Conservation (phyloP, 2,113 vertebrate genomes). For the Plotosus lineatus region DNA sequence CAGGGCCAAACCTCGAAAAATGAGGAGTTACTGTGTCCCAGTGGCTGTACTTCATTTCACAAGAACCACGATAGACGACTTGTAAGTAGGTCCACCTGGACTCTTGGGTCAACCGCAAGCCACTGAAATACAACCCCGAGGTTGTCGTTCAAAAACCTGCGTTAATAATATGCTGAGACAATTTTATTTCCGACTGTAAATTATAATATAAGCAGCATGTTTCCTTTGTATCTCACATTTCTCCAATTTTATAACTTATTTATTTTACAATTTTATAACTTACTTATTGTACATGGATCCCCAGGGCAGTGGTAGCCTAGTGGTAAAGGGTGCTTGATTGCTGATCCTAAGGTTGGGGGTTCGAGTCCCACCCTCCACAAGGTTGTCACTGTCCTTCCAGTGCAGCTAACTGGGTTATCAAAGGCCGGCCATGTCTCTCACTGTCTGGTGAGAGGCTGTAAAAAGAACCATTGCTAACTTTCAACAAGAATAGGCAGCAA, state of each 20-base stretch:
- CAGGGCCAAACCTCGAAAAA: slow-evolving; percentile 70
- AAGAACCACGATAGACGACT: slow-evolving; percentile 61
- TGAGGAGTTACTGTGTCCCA: slow-evolving; percentile 72
- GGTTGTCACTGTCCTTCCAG: too few relatives aligned
- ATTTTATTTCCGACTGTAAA: slow-evolving; percentile 77
- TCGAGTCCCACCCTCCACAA: too few relatives aligned
- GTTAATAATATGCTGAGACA: slow-evolving; percentile 69
- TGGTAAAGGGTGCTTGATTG: too few relatives aligned
- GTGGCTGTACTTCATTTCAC: slow-evolving; percentile 66
- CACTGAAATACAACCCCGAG: slow-evolving; percentile 67
- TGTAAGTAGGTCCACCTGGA: slow-evolving; percentile 66
- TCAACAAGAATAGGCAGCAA: too few relatives aligned
- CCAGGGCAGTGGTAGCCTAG: too few relatives aligned
- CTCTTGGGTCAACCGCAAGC: slow-evolving; percentile 62
- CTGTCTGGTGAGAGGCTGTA: too few relatives aligned
- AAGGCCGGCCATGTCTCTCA: too few relatives aligned
- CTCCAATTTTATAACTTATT: background rate
- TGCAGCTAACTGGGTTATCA: too few relatives aligned
- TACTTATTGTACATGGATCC: background rate
- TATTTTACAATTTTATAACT: background rate
- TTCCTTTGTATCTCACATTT: slow-evolving; percentile 25
- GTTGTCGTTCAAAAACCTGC: slow-evolving; percentile 62
- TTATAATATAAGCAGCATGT: slow-evolving; percentile 52
- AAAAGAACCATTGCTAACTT: too few relatives aligned
- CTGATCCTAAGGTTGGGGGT: too few relatives aligned